Base-by-base conservation (phyloP, 2,797 vertebrate species). In the Dipus sagitta region DNA sequence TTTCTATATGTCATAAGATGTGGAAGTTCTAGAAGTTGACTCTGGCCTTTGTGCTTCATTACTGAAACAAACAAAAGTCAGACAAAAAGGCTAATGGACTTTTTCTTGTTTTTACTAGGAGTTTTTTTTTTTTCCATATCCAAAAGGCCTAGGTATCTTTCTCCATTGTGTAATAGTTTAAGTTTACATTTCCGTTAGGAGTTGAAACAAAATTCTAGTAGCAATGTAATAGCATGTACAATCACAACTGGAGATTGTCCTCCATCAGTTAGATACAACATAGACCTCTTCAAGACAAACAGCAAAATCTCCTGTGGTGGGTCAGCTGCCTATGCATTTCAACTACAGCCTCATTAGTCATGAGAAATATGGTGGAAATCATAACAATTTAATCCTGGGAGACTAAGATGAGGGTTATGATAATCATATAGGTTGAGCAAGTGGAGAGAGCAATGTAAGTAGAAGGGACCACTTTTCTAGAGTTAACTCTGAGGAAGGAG, bases 21-120 rank as follows among this genome's bases (percentile, higher is more conserved):
- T n/a, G 28, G 6, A 80, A 71, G 47, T 80, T 38, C 60, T 64
- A 13, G 23, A 76, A 42, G 52, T 4, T 71, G 24, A n/a, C 18
- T 86, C 54, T 93, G 11, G 3, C 30, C 54, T 58, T 58, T 94
- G 79, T 52, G 32, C 32, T 65, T 6, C 9, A 26, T 52, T 54
- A 70, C 52, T 79, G 26, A 82, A 95, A 88, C 32, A 86, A 82
- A 34, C 9, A 86, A 67, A 52, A 65, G 38, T 76, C 47, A 20
- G 21, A 15, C 82, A 64, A 52, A 82, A 9, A 79, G 17, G 2
- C 26, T 87, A 83, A 71, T 5, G 82, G 24, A 7, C 21, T 4
- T 32, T 64, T 21, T 3, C 8, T 82, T 82, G 21, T 3, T 75
- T 95, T 85, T 87, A 64, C 87, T 74, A 14, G 28, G 34, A 62